Evolutionary conservation across 2,888 invertebrate genomes (phyloP), one percentile per base, ranked within the genome.

Genomic region (Tetheella fluctuosa): DNA sequence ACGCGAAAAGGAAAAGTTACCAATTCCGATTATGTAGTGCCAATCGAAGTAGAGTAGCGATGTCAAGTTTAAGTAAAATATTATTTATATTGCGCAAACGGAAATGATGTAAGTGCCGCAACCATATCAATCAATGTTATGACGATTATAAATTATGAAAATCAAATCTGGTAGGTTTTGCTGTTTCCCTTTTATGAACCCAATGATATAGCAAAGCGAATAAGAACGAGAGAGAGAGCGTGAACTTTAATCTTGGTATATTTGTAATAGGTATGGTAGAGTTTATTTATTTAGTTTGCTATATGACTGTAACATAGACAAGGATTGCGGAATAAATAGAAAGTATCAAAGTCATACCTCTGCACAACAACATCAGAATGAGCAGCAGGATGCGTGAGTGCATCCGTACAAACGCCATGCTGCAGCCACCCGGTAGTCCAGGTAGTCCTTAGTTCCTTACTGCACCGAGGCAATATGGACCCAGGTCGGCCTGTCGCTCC

Each of bases 261-360:
- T 5, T 0, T 7, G 0, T 28, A 28, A 28, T 2, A 28, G 28
- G n/a, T n/a, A n/a, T n/a, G n/a, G n/a, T n/a, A n/a, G n/a, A n/a
- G n/a, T n/a, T n/a, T n/a, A n/a, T n/a, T n/a, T n/a, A n/a, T n/a
- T n/a, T n/a, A n/a, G n/a, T n/a, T n/a, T n/a, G 25, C 25, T 25
- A 25, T 25, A 25, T 25, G 6, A 25, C 25, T 25, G 25, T 6
- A 6, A 25, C 25, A 25, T 25, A 25, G 6, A 25, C n/a, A n/a
- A n/a, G n/a, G n/a, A 25, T 25, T 25, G 25, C 25, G 6, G 25
- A 25, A 25, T 56, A 53, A 48, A 59, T 66, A 62, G 8, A 7
- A 74, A 79, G 71, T 60, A n/a, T n/a, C n/a, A n/a, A n/a, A n/a
- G 48, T 20, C 48, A 48, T 20, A 90, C 90, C 89, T 84, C 83